A percentile compares a stretch with the other conserved stretches of the same genome.
These are phyloP conservation scores for Cyanoderma ruficeps DNA, from an alignment of 2,113 vertebrate species.

Conservation along the genomic window DNA sequence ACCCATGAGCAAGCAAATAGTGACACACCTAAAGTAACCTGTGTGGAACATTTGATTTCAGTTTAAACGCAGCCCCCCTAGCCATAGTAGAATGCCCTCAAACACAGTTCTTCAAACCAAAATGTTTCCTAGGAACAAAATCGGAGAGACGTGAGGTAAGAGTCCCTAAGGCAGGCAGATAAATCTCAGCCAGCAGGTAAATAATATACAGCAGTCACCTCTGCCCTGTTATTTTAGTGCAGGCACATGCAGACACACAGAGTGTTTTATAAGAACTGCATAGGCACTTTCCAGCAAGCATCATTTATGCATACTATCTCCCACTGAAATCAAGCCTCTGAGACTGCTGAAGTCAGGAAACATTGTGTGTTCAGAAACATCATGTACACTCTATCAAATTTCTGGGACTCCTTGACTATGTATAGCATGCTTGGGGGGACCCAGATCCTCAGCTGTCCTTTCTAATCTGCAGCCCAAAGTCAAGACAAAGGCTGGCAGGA, in stretches of 20 bases:
- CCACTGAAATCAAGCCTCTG: slow-evolving; percentile 7
- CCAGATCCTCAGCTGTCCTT: background rate
- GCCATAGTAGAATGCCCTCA: background rate
- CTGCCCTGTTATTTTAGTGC: background rate
- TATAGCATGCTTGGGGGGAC: background rate
- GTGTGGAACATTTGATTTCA: background rate
- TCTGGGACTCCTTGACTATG: background rate
- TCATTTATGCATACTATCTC: background rate
- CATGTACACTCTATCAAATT: background rate
- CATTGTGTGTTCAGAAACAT: background rate
- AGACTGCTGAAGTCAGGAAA: background rate
- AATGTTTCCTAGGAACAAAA: background rate
- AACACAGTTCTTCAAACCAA: background rate
- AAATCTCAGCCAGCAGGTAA: background rate
- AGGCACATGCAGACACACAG: background rate
- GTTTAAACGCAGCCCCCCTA: background rate
- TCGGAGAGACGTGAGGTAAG: background rate
- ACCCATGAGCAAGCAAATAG: background rate
- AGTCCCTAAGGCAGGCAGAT: background rate
- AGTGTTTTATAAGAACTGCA: background rate
- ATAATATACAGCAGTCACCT: background rate
- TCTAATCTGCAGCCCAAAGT: background rate
- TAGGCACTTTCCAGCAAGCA: background rate
- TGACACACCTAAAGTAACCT: background rate
- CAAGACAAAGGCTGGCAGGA: slow-evolving; percentile 3